phyloP scores from a whole-genome alignment of 1,140 invertebrate species.

The Trichomalopsis sarcophagae region DNA sequence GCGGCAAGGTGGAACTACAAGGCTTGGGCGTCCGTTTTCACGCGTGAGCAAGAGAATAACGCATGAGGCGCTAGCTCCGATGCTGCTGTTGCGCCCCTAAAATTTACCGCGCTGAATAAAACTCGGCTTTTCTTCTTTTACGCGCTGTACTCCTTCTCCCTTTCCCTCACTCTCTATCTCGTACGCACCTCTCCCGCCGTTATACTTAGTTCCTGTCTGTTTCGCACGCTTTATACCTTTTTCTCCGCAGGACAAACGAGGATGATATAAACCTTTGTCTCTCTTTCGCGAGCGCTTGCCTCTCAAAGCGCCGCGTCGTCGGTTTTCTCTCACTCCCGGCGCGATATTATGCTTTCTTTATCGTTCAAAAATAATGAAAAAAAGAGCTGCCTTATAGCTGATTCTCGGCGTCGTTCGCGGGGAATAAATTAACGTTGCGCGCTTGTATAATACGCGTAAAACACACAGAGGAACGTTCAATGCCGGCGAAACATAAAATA shows the following conservation, averaged over 20 bases:
- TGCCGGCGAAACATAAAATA: neutral
- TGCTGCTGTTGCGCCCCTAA: neutral
- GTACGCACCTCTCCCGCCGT: neutral
- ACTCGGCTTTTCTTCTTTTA: conserved; percentile 22
- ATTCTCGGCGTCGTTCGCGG: neutral
- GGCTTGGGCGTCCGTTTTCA: neutral
- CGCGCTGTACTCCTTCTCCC: neutral
- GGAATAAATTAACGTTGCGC: neutral
- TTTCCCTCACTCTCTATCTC: neutral
- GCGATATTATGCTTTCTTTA: neutral
- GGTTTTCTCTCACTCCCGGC: neutral
- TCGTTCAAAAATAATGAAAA: neutral
- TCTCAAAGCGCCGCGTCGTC: neutral
- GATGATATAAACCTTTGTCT: neutral
- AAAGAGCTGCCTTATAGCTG: neutral
- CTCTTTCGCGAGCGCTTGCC: neutral
- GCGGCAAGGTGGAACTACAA: conserved; percentile 8
- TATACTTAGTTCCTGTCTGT: neutral
- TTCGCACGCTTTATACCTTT: neutral
- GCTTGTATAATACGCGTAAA: neutral
- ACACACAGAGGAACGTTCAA: neutral
- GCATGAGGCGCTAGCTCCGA: neutral
- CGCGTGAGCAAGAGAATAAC: conserved; percentile 8
- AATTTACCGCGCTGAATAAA: conserved; percentile 31
- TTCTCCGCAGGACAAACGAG: neutral